Conservation (phyloP, 2,113 vertebrate species). For the Chaetura pelagica region DNA sequence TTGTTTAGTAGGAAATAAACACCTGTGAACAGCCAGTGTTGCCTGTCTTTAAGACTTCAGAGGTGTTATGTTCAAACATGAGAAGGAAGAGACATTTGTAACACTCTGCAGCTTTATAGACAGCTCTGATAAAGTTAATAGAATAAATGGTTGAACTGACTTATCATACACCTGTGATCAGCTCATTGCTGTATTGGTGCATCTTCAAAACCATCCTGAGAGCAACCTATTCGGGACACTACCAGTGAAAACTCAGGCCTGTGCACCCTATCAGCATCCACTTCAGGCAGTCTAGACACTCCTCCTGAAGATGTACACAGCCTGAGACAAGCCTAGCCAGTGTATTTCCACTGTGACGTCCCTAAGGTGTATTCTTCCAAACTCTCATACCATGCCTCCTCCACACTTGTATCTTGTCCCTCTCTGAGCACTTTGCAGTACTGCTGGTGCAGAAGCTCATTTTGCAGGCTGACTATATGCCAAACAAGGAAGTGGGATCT, state of each 20-base stretch:
- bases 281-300: background rate
- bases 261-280: background rate
- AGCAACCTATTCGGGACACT: background rate
- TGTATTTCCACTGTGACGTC: background rate
- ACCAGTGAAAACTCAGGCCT: background rate
- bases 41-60: background rate
- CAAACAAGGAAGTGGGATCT: background rate
- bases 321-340: background rate
- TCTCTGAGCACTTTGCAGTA: background rate
- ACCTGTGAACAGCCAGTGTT: background rate
- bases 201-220: background rate
- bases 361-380: background rate
- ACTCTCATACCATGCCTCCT: background rate
- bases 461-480: background rate
- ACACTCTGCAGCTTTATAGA: background rate
- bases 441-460: background rate
- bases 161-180: background rate
- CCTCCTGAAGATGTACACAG: background rate
- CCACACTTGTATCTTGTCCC: background rate
- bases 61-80: background rate
- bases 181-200: background rate
- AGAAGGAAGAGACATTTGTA: background rate
- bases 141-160: background rate
- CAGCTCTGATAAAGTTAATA: background rate
- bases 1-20: background rate